Evolutionary conservation across 1,140 invertebrate genomes (phyloP), one percentile per base, ranked within the genome.

Genomic region (Diabrotica virgifera): DNA sequence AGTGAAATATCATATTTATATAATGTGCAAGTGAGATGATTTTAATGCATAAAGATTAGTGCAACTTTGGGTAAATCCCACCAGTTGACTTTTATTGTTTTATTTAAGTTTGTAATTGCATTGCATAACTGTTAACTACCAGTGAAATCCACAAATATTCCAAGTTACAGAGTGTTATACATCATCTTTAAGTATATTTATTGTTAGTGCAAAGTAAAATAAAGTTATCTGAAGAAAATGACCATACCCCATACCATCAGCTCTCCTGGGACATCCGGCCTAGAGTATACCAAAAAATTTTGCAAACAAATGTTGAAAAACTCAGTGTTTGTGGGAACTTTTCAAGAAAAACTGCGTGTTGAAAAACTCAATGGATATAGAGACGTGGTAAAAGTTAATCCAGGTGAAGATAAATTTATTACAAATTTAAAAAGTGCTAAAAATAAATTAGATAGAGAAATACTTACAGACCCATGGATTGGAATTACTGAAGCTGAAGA

Each of bases 281-380:
- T n/a, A 8, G 52, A 52, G 3, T 69, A 72, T 46, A 36, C 71
- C 7, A 69, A 70, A 37, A 65, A 64, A 35, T 70, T 69, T 60
- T 62, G 65, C 0, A 74, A 70, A 67, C 57, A 62, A 61, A 70
- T 76, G 68, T 64, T 76, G 14, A 74, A 68, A 68, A 71, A 65
- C 24, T 64, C 62, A 52, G 4, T 72, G 2, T 76, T 76, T 52
- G 52, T 74, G 6, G 74, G 74, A 7, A 66, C 52, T n/a, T 76
- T 70, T 63, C 53, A 67, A 38, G 72, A 76, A 65, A 70, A 73
- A 59, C 68, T 72, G 7, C 69, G 64, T 57, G 74, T 76, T n/a
- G 62, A 70, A 52, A 13, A 60, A n/a, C 40, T 76, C 8, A 63
- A 67, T 8, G 59, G 65, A 2, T 76, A 76, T 54, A 58, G 72